phyloP scores from a whole-genome alignment of 2,888 invertebrate species.

The Xestoiulus laeticollis region DNA sequence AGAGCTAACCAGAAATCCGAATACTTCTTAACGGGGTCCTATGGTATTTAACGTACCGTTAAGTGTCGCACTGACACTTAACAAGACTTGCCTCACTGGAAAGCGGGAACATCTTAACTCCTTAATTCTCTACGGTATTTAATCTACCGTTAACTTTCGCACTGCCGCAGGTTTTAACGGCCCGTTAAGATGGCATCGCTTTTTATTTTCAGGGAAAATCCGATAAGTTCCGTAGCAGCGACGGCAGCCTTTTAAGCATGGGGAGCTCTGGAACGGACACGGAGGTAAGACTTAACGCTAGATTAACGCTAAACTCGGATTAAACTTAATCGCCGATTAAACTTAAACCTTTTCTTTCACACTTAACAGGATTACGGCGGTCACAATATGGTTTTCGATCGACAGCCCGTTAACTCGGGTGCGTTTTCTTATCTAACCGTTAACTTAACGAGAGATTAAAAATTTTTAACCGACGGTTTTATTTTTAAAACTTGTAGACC shows the following conservation, averaged over 20 bases:
- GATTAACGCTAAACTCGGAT: neutral
- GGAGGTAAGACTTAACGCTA: conserved; percentile 4
- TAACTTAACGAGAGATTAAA: neutral
- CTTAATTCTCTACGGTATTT: too few relatives aligned
- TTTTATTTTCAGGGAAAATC: conserved; percentile 49
- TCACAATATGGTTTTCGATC: neutral
- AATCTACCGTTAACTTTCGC: too few relatives aligned
- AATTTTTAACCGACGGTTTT: neutral
- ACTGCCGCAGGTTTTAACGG: too few relatives aligned
- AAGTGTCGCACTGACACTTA: too few relatives aligned
- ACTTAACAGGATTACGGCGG: neutral
- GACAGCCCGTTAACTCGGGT: neutral
- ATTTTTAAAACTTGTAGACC: conserved; percentile 28
- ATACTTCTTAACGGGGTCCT: too few relatives aligned
- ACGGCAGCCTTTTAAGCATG: conserved; percentile 81
- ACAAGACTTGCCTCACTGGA: too few relatives aligned
- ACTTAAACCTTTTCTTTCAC: neutral
- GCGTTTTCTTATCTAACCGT: too few relatives aligned
- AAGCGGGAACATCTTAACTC: too few relatives aligned
- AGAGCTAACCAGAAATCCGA: too few relatives aligned
- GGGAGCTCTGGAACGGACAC: conserved; percentile 81
- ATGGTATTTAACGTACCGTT: too few relatives aligned
- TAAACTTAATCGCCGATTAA: too few relatives aligned
- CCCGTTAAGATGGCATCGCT: too few relatives aligned
- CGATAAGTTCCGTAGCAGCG: conserved; percentile 67